These are phyloP conservation scores for Esox lucius DNA, from an alignment of 2,797 vertebrate genomes.

Conservation along the genomic window DNA sequence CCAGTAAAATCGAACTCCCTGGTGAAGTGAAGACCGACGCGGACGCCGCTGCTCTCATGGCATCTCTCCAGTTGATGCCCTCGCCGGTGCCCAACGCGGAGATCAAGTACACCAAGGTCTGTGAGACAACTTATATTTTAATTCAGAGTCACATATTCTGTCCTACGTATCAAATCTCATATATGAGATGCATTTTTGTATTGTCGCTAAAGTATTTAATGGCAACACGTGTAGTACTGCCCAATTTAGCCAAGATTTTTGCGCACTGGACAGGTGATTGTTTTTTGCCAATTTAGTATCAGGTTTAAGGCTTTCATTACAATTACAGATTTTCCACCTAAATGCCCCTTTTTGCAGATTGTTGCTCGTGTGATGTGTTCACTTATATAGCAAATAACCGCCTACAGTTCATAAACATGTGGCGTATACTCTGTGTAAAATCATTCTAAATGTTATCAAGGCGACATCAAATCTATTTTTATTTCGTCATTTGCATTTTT, in stretches of 20 bases:
- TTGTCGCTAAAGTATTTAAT: not conserved
- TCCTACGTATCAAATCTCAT: not conserved
- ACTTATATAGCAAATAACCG: not conserved
- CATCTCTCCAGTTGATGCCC: conserved; percentile 94
- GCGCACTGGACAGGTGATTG: conserved; percentile 11
- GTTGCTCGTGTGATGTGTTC: not conserved
- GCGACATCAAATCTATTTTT: not conserved
- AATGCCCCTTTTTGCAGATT: not conserved
- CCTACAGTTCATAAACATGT: not conserved
- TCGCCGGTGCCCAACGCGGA: conserved; percentile 92
- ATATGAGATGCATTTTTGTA: no score
- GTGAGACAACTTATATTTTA: conserved; percentile 28
- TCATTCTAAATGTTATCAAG: not conserved
- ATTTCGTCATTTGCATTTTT: not conserved
- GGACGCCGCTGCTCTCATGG: conserved; percentile 93
- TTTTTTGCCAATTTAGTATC: not conserved
- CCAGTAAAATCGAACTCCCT: conserved; percentile 92
- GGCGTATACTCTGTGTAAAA: not conserved
- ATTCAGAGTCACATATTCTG: not conserved
- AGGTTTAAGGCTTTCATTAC: not conserved
- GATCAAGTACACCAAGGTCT: conserved; percentile 96
- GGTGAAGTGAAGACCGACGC: conserved; percentile 93
- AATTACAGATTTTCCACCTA: not conserved
- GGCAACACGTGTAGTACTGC: not conserved
- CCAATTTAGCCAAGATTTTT: not conserved